Percentiles rank a stretch among this genome's conserved stretches.
These are phyloP conservation scores for Pseudocheirus occidentalis DNA, from an alignment of 2,797 vertebrate genomes.

Conservation along the genomic window DNA sequence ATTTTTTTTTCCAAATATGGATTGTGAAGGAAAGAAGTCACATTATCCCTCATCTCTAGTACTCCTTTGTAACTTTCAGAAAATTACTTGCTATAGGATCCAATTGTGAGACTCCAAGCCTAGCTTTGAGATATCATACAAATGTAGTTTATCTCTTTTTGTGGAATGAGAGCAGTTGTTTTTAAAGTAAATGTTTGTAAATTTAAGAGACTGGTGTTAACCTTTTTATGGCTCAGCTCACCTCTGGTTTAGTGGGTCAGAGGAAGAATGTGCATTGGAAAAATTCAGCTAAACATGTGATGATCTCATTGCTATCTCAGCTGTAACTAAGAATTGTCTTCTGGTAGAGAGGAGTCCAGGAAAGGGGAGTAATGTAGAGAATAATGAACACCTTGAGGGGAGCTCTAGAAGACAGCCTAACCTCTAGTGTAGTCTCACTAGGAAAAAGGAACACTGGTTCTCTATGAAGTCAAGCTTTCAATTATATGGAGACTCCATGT, in stretches of 20 bases:
- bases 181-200: slow-evolving; percentile 74
- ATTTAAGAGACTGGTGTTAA: neutral
- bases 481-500: neutral
- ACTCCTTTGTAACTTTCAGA: neutral
- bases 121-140: neutral
- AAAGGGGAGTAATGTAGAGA: neutral
- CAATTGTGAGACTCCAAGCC: neutral
- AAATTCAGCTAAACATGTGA: slow-evolving; percentile 63
- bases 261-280: slow-evolving; percentile 3
- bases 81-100: neutral
- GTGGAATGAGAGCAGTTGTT: slow-evolving; percentile 63
- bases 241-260: slow-evolving; percentile 26
- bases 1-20: neutral
- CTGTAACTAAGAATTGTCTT: neutral
- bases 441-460: neutral
- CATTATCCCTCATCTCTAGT: neutral
- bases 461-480: neutral
- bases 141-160: slow-evolving; percentile 71
- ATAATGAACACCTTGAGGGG: neutral
- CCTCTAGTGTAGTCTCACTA: neutral
- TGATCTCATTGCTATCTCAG: neutral
- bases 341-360: neutral
- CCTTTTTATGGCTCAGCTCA: slow-evolving; percentile 63
- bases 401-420: neutral
- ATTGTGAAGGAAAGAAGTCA: neutral